Percentiles rank a stretch among this genome's conserved stretches.
Evolutionary conservation across 2,113 vertebrate genomes (phyloP).

Genomic region (Antechinus flavipes): DNA sequence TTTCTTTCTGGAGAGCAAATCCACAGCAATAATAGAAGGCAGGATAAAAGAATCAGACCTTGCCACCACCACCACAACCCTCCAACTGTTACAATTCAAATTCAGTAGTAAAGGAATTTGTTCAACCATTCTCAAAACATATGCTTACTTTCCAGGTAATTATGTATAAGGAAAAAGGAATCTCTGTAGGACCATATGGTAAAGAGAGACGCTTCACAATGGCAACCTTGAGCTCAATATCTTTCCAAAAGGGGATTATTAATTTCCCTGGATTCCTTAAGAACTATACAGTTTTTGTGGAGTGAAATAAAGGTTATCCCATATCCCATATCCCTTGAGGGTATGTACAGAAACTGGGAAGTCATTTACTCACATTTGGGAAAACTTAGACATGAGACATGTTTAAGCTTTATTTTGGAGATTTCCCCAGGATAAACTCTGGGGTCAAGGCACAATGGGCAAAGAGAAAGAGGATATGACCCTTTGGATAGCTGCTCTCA

Average conservation of each 20-base stretch:
- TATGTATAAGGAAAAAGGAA: not conserved
- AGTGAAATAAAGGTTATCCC: not conserved
- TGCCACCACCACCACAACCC: not conserved
- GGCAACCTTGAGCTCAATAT: not conserved
- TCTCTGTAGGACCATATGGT: not conserved
- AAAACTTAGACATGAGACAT: not conserved
- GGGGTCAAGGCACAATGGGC: not conserved
- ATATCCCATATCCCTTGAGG: not conserved
- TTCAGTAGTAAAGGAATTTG: not conserved
- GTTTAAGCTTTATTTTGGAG: not conserved
- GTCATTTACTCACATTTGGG: not conserved
- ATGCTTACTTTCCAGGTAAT: not conserved
- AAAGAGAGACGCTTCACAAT: not conserved
- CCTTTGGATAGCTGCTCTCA: not conserved
- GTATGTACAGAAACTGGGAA: not conserved
- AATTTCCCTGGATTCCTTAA: not conserved
- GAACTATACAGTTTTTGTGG: not conserved
- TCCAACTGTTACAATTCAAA: not conserved
- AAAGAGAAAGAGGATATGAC: not conserved
- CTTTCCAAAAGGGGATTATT: not conserved
- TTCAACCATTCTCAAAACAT: not conserved
- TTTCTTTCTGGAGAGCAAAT: not conserved
- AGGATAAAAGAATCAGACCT: not conserved
- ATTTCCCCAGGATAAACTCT: not conserved
- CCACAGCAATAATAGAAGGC: not conserved